These are phyloP conservation scores for Junonia oenone DNA, from an alignment of 2,888 invertebrate species.

Conservation along the genomic window DNA sequence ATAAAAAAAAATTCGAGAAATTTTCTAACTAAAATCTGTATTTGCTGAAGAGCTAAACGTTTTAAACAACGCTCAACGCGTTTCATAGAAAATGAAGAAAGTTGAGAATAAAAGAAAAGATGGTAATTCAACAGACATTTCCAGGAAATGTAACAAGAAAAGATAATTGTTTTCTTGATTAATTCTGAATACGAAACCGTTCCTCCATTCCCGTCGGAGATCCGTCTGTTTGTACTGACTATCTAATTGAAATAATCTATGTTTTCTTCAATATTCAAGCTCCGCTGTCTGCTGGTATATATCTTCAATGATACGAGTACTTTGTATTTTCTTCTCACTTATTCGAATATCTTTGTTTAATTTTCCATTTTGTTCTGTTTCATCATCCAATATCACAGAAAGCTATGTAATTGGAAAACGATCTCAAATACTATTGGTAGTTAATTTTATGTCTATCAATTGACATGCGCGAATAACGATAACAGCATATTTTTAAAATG, in stretches of 20 bases:
- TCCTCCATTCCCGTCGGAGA: constrained; percentile 30
- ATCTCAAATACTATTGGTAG: too few species aligned
- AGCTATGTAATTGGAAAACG: too few species aligned
- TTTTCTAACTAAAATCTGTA: neutral
- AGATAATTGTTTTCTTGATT: constrained; percentile 68
- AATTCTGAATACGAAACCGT: constrained; percentile 50
- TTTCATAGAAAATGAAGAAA: constrained; percentile 11
- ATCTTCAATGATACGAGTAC: neutral
- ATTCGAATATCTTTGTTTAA: neutral
- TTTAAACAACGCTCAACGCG: neutral
- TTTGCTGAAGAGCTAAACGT: neutral
- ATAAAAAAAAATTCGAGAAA: too few species aligned
- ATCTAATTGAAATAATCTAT: constrained; percentile 32
- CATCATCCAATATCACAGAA: too few species aligned
- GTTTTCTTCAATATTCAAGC: constrained; percentile 24
- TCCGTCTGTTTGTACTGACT: constrained; percentile 28
- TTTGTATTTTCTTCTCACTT: neutral
- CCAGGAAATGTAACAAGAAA: constrained; percentile 47
- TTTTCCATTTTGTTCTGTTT: neutral
- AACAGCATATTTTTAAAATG: too few species aligned
- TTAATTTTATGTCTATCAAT: too few species aligned
- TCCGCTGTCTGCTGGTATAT: constrained; percentile 2
- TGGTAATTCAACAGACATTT: constrained; percentile 39
- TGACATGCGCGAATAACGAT: too few species aligned
- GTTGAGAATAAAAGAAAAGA: constrained; percentile 22